Conservation (phyloP, 2,113 vertebrate species). For the Microcebus griseorufus region DNA sequence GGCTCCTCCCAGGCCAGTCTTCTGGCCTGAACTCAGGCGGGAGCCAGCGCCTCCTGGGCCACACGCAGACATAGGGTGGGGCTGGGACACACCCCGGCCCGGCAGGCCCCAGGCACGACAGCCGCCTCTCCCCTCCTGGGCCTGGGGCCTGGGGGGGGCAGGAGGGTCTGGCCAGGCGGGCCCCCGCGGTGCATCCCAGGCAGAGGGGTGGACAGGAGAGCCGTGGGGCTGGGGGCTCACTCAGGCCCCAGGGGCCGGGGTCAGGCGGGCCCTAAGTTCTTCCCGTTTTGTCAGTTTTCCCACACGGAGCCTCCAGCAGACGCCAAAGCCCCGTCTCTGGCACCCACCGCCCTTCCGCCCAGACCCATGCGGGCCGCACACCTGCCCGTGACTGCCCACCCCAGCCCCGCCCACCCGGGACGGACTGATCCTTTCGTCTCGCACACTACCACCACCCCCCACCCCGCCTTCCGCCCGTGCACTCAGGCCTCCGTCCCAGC, state of each 20-base stretch:
- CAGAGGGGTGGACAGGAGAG: background rate
- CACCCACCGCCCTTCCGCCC: background rate
- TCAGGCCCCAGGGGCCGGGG: background rate
- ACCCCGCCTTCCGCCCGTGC: background rate
- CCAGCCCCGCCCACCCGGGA: no score
- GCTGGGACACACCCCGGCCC: background rate
- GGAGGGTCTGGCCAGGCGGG: no score
- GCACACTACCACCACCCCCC: no score
- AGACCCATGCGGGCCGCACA: no score
- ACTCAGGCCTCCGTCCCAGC: background rate
- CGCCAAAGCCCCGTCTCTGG: constrained; percentile 65
- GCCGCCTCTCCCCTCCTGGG: background rate
- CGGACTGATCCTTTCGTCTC: no score
- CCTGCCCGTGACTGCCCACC: background rate
- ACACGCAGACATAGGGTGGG: background rate
- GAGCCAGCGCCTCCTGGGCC: background rate
- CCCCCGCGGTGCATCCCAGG: background rate
- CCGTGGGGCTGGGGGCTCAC: background rate
- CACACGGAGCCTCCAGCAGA: constrained; percentile 40
- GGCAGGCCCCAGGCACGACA: background rate
- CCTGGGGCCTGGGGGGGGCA: no score
- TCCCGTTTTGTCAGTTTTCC: background rate
- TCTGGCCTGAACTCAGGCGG: background rate
- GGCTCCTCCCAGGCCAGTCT: background rate
- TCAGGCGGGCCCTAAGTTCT: background rate